Conservation (phyloP, 1,140 invertebrate species). For the Heliconius himera region DNA sequence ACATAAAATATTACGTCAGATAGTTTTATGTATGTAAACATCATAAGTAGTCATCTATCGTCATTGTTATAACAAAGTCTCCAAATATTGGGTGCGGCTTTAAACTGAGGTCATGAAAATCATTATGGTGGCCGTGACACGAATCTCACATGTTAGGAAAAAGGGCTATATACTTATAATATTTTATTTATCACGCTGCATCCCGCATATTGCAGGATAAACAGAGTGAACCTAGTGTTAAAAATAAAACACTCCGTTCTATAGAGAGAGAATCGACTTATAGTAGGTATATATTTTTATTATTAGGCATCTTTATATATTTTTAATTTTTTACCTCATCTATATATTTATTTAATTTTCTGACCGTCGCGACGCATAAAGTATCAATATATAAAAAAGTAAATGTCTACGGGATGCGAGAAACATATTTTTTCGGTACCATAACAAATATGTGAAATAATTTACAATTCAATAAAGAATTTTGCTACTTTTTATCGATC, state of each 20-base stretch:
- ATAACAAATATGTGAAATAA: background rate
- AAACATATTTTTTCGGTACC: background rate
- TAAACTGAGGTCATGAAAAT: background rate
- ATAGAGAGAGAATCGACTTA: too few species aligned
- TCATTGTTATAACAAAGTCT: background rate
- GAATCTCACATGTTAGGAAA: background rate
- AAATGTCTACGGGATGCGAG: background rate
- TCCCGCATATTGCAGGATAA: too few species aligned
- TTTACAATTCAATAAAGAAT: slow-evolving; percentile 8
- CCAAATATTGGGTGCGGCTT: background rate
- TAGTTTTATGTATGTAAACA: background rate
- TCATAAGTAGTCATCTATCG: background rate
- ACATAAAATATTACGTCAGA: background rate
- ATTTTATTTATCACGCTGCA: too few species aligned
- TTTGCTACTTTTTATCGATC: background rate
- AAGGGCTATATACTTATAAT: background rate
- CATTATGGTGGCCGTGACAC: background rate
- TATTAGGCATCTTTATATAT: too few species aligned
- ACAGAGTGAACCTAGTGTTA: too few species aligned
- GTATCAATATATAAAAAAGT: background rate
- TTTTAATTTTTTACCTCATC: too few species aligned
- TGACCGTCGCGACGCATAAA: too few species aligned
- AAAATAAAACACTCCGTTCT: too few species aligned
- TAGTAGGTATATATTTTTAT: too few species aligned
- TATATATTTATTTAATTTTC: too few species aligned